Evolutionary conservation across 2,888 invertebrate genomes (phyloP).

Genomic region (Adineta ricciae): DNA sequence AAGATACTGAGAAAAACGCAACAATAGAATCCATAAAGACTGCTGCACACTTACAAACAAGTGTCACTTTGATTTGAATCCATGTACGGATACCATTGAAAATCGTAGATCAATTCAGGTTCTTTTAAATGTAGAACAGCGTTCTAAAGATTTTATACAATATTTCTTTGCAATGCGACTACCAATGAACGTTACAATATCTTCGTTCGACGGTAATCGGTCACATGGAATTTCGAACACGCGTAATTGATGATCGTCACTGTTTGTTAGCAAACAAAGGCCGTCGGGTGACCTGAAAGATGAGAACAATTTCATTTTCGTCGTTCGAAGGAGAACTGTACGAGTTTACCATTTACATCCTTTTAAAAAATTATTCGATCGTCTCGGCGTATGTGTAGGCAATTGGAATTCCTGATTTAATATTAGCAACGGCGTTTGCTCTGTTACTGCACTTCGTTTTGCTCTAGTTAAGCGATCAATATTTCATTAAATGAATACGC

Average conservation of each 20-base stretch:
- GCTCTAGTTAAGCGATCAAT: background rate
- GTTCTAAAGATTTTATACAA: slow-evolving; percentile 43
- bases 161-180: slow-evolving; percentile 35
- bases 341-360: slow-evolving; percentile 32
- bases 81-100: slow-evolving; percentile 70
- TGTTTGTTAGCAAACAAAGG: slow-evolving; percentile 70
- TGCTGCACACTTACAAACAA: slow-evolving; percentile 61
- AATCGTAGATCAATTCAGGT: slow-evolving; percentile 76
- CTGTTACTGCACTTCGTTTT: background rate
- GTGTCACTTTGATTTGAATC: slow-evolving; percentile 65
- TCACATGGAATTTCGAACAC: slow-evolving; percentile 64
- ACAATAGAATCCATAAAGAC: no score
- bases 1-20: slow-evolving; percentile 60
- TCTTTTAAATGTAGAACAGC: slow-evolving; percentile 60
- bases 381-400: background rate
- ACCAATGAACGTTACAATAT: slow-evolving; percentile 35
- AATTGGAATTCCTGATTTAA: background rate
- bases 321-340: background rate
- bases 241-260: slow-evolving; percentile 70
- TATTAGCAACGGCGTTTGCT: background rate
- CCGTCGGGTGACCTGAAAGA: slow-evolving; percentile 72
- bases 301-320: background rate
- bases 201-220: slow-evolving; percentile 14
- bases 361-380: slow-evolving; percentile 27
- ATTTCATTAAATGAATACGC: no score